Conservation (phyloP, 2,113 vertebrate species). For the Limnothrissa miodon region DNA sequence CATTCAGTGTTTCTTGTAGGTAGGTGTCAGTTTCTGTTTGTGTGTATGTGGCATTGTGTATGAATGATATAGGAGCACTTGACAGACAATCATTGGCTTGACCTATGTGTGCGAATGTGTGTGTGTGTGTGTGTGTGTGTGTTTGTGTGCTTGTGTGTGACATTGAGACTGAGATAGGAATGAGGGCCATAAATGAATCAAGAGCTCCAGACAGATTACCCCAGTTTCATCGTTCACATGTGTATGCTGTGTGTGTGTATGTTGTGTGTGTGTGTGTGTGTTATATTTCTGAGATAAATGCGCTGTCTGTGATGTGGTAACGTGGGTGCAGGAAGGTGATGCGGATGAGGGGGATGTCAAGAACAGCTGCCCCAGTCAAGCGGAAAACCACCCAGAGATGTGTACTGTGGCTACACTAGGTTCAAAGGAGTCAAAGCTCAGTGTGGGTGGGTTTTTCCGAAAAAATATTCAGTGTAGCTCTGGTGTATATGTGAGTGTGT, state of each 20-base stretch:
- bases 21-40: not conserved
- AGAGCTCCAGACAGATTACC: not conserved
- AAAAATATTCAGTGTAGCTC: not conserved
- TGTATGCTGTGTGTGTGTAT: slow-evolving; percentile 20
- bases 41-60: not conserved
- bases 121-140: not conserved
- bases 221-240: slow-evolving; percentile 18
- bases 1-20: not conserved
- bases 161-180: not conserved
- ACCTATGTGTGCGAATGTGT: not conserved
- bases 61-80: not conserved
- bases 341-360: not conserved
- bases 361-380: not conserved
- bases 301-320: not conserved
- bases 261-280: slow-evolving; percentile 22
- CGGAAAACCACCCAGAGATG: not conserved
- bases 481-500: not conserved
- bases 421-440: not conserved
- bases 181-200: not conserved
- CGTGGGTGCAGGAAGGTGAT: not conserved
- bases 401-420: too few species aligned
- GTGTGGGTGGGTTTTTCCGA: not conserved
- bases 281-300: not conserved
- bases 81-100: too few species aligned
- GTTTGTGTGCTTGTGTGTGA: not conserved